phyloP scores from a whole-genome alignment of 2,797 vertebrate genomes.

The Erpetoichthys calabaricus region DNA sequence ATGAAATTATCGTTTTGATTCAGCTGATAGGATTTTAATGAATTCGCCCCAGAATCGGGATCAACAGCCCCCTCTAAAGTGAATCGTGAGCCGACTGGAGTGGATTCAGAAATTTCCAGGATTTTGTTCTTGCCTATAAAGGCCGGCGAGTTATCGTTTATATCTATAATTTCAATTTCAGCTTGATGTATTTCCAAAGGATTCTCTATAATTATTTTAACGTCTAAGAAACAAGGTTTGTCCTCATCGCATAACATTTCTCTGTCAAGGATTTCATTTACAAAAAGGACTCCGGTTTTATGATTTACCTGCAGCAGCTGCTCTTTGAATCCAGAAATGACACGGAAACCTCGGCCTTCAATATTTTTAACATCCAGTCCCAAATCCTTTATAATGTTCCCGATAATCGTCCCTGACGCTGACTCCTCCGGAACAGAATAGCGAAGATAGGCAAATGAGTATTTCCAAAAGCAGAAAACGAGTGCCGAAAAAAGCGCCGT shows the following conservation, averaged over 20 bases:
- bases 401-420: constrained; percentile 43
- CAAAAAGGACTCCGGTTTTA: constrained; percentile 36
- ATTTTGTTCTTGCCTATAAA: constrained; percentile 24
- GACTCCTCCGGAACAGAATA: constrained; percentile 47
- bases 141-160: constrained; percentile 28
- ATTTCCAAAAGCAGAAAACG: constrained; percentile 23
- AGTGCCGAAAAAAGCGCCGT: too few species aligned
- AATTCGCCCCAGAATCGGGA: constrained; percentile 28
- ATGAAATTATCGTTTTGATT: constrained; percentile 31
- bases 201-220: constrained; percentile 43
- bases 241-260: constrained; percentile 40
- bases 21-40: constrained; percentile 32
- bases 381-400: constrained; percentile 50
- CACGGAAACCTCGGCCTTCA: constrained; percentile 35
- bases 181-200: constrained; percentile 37
- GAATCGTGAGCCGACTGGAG: constrained; percentile 24
- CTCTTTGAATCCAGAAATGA: constrained; percentile 34
- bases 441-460: constrained; percentile 30
- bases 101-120: constrained; percentile 30
- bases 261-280: constrained; percentile 34
- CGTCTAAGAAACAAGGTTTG: constrained; percentile 30
- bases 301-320: constrained; percentile 35
- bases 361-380: constrained; percentile 37
- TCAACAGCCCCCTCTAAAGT: constrained; percentile 28
- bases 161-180: constrained; percentile 25